phyloP scores from a whole-genome alignment of 2,797 vertebrate species.

The Pseudochromis fuscus region DNA sequence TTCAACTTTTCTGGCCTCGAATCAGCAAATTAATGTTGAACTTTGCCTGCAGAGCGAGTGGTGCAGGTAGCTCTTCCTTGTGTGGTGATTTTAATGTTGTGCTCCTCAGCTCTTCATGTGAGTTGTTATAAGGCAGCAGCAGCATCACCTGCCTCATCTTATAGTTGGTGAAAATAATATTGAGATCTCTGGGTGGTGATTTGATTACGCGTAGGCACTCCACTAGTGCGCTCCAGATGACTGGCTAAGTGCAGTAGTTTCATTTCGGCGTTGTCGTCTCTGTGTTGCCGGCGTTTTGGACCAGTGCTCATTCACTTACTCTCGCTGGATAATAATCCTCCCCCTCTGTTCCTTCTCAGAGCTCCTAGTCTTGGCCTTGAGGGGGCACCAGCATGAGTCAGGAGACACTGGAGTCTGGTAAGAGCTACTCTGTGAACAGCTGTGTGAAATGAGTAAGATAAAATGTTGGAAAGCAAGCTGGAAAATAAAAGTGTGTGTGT shows the following conservation, averaged over 20 bases:
- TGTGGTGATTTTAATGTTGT: neutral
- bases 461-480: conserved; percentile 33
- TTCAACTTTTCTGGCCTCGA: conserved; percentile 24
- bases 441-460: conserved; percentile 38
- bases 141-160: conserved; percentile 6
- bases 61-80: neutral
- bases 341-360: conserved; percentile 68
- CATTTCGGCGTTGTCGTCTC: conserved; percentile 27
- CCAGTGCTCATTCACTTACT: conserved; percentile 29
- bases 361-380: conserved; percentile 67
- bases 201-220: neutral
- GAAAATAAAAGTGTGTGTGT: conserved; percentile 14
- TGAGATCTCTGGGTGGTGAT: neutral
- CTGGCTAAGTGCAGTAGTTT: neutral
- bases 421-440: conserved; percentile 56
- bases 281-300: conserved; percentile 30
- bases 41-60: neutral
- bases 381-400: conserved; percentile 83
- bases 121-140: conserved; percentile 5
- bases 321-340: conserved; percentile 26
- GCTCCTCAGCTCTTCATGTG: conserved; percentile 14
- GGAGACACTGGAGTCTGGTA: conserved; percentile 85
- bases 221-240: neutral
- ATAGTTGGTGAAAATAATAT: neutral
- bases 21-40: conserved; percentile 3